Percentiles rank a stretch among this genome's conserved stretches.
Conservation (phyloP, 2,113 vertebrate species). For the Agapornis roseicollis region DNA sequence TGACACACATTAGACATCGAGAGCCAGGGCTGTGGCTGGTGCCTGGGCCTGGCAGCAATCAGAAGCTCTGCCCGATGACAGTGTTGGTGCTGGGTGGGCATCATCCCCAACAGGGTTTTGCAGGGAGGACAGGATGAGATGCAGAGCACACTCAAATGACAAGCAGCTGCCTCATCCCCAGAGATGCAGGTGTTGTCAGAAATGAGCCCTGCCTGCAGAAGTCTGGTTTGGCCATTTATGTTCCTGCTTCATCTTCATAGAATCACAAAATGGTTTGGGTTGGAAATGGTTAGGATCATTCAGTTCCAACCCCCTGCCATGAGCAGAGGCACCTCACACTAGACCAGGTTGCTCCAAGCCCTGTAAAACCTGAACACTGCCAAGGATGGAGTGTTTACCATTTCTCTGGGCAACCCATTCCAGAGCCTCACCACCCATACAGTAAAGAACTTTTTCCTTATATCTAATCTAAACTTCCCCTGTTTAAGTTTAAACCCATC, state of each 20-base stretch:
- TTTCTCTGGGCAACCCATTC: background rate
- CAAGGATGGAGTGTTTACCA: background rate
- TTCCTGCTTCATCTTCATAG: background rate
- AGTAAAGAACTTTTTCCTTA: background rate
- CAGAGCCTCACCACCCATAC: background rate
- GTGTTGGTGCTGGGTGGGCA: background rate
- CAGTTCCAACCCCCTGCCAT: background rate
- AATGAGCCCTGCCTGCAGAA: background rate
- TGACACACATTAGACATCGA: background rate
- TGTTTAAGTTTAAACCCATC: background rate
- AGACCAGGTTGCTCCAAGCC: background rate
- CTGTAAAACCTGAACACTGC: background rate
- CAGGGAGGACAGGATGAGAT: background rate
- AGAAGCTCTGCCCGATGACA: background rate
- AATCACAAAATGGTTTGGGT: background rate
- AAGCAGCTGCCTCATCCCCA: background rate
- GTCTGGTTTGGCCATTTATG: background rate
- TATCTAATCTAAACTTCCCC: background rate
- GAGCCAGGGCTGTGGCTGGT: background rate
- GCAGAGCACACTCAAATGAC: background rate
- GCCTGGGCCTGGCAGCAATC: background rate
- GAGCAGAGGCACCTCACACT: background rate
- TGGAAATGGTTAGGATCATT: background rate
- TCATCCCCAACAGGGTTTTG: background rate
- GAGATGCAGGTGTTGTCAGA: background rate